A percentile compares a stretch with the other conserved stretches of the same genome.
phyloP scores from a whole-genome alignment of 2,113 vertebrate genomes.

The Periophthalmodon schlosseri region DNA sequence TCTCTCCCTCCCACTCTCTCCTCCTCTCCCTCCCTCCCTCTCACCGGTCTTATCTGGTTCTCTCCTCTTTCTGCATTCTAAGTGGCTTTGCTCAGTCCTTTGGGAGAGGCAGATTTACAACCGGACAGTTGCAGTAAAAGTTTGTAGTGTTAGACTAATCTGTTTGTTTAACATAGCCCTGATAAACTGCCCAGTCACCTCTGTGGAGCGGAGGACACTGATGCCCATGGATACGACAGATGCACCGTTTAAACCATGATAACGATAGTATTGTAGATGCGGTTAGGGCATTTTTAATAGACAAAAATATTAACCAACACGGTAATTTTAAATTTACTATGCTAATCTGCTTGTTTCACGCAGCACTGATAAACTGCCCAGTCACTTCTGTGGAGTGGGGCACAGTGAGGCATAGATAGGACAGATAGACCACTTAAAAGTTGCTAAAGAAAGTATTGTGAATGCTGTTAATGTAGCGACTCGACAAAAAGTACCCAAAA shows the following conservation, averaged over 20 bases:
- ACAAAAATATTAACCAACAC: background rate
- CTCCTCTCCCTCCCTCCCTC: no score
- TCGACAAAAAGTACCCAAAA: no score
- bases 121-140: background rate
- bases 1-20: no score
- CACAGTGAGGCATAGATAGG: no score
- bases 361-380: no score
- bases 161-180: conserved; percentile 23
- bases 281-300: background rate
- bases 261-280: background rate
- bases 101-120: conserved; percentile 23
- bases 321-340: no score
- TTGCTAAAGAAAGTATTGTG: no score
- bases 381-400: no score
- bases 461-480: no score
- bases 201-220: background rate
- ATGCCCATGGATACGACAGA: background rate
- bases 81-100: conserved; percentile 16
- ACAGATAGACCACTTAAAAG: no score
- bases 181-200: conserved; percentile 5
- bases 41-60: no score
- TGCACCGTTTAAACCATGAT: background rate
- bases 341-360: no score
- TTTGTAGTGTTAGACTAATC: conserved; percentile 28
- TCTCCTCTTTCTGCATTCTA: conserved; percentile 14